Evolutionary conservation across 2,888 invertebrate genomes (phyloP).

Genomic region (Pollenia griseotomentosa): DNA sequence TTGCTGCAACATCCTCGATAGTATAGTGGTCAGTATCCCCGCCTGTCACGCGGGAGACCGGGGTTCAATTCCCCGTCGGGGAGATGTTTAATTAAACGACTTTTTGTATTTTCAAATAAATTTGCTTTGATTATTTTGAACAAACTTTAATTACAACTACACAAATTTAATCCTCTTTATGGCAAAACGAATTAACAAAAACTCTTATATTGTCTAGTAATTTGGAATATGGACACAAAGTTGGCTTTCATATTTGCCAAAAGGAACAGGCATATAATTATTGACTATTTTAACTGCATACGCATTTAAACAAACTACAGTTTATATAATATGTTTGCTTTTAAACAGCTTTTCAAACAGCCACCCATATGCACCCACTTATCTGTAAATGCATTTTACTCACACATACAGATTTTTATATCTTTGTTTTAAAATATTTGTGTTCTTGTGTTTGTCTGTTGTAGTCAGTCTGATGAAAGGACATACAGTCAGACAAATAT

Average conservation of each 20-base stretch:
- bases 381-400: conserved; percentile 44
- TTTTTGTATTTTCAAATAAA: neutral
- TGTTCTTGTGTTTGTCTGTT: conserved; percentile 13
- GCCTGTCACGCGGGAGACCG: conserved; percentile 83
- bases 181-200: conserved; percentile 19
- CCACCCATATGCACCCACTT: conserved; percentile 29
- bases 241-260: neutral
- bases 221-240: neutral
- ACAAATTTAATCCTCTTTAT: conserved; percentile 54
- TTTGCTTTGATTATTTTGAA: no score
- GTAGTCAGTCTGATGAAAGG: conserved; percentile 20
- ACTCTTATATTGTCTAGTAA: no score
- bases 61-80: conserved; percentile 83
- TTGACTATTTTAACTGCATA: conserved; percentile 14
- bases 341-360: conserved; percentile 12
- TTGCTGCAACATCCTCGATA: conserved; percentile 79
- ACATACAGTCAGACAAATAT: conserved; percentile 58
- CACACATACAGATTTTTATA: neutral
- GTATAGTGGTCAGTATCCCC: conserved; percentile 83
- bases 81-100: conserved; percentile 71
- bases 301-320: conserved; percentile 56
- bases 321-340: conserved; percentile 45
- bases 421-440: conserved; percentile 4
- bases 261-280: neutral
- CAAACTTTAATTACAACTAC: conserved; percentile 49